Conservation (phyloP, 2,888 invertebrate species). For the Lithophane ornitopus region DNA sequence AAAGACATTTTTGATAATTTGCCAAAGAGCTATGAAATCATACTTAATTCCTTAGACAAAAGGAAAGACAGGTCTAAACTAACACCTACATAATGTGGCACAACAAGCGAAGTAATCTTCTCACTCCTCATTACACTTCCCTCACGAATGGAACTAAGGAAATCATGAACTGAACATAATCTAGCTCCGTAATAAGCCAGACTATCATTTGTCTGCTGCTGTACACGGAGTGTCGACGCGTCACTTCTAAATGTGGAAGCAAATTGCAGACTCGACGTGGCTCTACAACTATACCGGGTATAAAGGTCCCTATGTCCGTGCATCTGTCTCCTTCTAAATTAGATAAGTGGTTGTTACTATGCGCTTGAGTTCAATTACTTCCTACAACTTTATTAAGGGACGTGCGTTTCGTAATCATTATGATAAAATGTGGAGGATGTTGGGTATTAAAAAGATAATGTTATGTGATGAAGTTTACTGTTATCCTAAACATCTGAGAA, state of each 20-base stretch:
- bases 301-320: constrained; percentile 50
- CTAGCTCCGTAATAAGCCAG: constrained; percentile 46
- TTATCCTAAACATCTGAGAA: constrained; percentile 1
- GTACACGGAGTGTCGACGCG: constrained; percentile 51
- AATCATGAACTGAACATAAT: constrained; percentile 52
- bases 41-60: too few species aligned
- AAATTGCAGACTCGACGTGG: constrained; percentile 35
- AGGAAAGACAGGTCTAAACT: too few species aligned
- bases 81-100: background rate
- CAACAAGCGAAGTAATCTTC: constrained; percentile 18
- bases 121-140: constrained; percentile 17
- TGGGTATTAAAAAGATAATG: constrained; percentile 38
- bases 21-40: too few species aligned
- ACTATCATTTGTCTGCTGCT: constrained; percentile 53
- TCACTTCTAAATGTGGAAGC: constrained; percentile 50
- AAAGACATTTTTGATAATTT: too few species aligned
- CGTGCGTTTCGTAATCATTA: constrained; percentile 47
- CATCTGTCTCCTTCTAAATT: constrained; percentile 67
- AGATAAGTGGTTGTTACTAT: constrained; percentile 66
- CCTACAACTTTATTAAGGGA: constrained; percentile 54
- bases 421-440: constrained; percentile 49
- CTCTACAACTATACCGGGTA: constrained; percentile 14
- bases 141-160: constrained; percentile 31
- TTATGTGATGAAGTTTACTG: constrained; percentile 8
- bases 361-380: constrained; percentile 63